phyloP scores from a whole-genome alignment of 2,888 invertebrate genomes.

The Globia sparganii region DNA sequence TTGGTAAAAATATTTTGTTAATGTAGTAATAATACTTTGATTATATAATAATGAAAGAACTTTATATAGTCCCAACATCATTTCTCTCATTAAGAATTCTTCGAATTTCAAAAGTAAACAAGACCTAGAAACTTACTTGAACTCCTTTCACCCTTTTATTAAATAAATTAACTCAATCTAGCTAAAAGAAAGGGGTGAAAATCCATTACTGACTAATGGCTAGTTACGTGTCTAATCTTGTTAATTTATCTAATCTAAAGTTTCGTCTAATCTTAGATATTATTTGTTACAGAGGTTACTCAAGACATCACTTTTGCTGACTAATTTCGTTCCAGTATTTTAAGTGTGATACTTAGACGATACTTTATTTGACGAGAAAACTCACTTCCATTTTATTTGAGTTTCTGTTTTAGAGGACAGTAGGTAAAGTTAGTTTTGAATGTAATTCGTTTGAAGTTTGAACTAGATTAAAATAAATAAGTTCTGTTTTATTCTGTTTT shows the following conservation, averaged over 20 bases:
- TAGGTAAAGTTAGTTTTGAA: conserved; percentile 24
- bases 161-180: conserved; percentile 50
- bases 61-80: neutral
- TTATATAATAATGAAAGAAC: neutral
- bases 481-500: neutral
- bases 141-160: conserved; percentile 36
- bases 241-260: conserved; percentile 60
- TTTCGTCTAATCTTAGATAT: conserved; percentile 51
- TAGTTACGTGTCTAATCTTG: conserved; percentile 52
- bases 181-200: conserved; percentile 51
- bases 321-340: conserved; percentile 13
- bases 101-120: conserved; percentile 12
- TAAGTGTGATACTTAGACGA: conserved; percentile 28
- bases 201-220: conserved; percentile 50
- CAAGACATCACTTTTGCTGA: neutral
- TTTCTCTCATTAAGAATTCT: conserved; percentile 1
- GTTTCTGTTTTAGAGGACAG: conserved; percentile 15
- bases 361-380: conserved; percentile 32
- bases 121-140: conserved; percentile 7
- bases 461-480: neutral
- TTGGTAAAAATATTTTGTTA: too few relatives aligned
- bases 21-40: neutral
- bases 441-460: conserved; percentile 28
- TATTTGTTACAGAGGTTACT: conserved; percentile 31
- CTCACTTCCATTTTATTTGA: conserved; percentile 35